Evolutionary conservation across 2,113 vertebrate genomes (phyloP).

Genomic region (Semicossyphus pulcher): DNA sequence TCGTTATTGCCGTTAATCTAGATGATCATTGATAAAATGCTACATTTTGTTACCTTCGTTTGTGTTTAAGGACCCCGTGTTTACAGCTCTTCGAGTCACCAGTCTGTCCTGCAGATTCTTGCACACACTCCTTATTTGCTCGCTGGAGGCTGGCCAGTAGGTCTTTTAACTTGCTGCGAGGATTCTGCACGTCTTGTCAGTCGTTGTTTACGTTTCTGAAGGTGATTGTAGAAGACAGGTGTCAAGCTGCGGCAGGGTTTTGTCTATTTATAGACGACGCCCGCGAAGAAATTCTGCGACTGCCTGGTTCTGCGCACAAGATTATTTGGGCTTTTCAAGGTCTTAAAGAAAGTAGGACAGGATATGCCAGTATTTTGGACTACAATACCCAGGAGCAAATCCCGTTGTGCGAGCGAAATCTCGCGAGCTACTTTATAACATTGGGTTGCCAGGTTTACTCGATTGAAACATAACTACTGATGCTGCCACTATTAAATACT

Average conservation of each 20-base stretch:
- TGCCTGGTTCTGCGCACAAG: slow-evolving; percentile 21
- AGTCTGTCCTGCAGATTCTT: slow-evolving; percentile 30
- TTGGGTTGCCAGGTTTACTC: slow-evolving; percentile 68
- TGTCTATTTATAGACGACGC: slow-evolving; percentile 27
- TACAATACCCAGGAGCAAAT: slow-evolving; percentile 63
- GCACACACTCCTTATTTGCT: slow-evolving; percentile 33
- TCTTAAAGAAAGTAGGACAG: slow-evolving; percentile 52
- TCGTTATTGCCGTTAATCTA: background rate
- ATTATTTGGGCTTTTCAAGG: slow-evolving; percentile 49
- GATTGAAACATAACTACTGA: too few relatives aligned
- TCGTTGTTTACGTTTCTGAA: slow-evolving; percentile 17
- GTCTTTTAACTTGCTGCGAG: background rate
- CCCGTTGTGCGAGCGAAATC: background rate
- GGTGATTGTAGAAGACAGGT: slow-evolving; percentile 9
- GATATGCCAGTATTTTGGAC: slow-evolving; percentile 60
- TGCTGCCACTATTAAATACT: too few relatives aligned
- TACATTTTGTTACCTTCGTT: slow-evolving; percentile 24
- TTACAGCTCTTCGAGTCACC: slow-evolving; percentile 28
- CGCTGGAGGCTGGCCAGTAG: background rate
- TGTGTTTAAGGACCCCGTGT: slow-evolving; percentile 2
- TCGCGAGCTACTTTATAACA: slow-evolving; percentile 52
- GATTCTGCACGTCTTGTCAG: slow-evolving; percentile 18
- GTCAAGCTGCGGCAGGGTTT: background rate
- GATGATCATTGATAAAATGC: too few relatives aligned
- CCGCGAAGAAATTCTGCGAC: background rate